phyloP scores from a whole-genome alignment of 2,797 vertebrate species.

The Ibycter americanus region DNA sequence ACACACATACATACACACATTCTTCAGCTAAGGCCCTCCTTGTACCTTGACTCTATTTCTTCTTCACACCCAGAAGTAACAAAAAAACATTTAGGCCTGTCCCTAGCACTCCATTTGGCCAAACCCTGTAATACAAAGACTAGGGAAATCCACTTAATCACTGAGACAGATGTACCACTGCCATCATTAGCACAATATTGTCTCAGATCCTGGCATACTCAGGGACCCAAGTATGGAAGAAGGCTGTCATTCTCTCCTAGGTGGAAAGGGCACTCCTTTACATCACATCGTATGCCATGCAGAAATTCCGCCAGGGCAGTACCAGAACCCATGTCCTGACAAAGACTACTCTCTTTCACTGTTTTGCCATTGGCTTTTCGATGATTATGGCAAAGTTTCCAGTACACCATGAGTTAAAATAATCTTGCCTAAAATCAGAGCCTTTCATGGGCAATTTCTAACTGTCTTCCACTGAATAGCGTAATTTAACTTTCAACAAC shows the following conservation, averaged over 20 bases:
- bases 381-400: not conserved
- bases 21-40: not conserved
- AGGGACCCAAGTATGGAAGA: too few relatives aligned
- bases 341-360: not conserved
- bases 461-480: not conserved
- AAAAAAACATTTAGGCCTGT: not conserved
- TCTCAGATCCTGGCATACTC: not conserved
- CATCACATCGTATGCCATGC: accelerated
- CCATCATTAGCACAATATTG: accelerated
- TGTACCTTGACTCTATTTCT: not conserved
- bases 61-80: not conserved
- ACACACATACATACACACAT: not conserved
- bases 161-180: not conserved
- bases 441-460: not conserved
- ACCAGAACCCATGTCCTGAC: not conserved
- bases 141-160: not conserved
- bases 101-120: not conserved
- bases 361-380: not conserved
- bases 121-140: not conserved
- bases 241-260: not conserved
- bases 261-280: not conserved
- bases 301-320: not conserved
- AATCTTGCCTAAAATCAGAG: not conserved
- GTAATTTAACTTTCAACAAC: not conserved
- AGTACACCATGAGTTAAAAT: not conserved